Evolutionary conservation across 2,113 vertebrate genomes (phyloP).

Genomic region (Thomomys bottae): DNA sequence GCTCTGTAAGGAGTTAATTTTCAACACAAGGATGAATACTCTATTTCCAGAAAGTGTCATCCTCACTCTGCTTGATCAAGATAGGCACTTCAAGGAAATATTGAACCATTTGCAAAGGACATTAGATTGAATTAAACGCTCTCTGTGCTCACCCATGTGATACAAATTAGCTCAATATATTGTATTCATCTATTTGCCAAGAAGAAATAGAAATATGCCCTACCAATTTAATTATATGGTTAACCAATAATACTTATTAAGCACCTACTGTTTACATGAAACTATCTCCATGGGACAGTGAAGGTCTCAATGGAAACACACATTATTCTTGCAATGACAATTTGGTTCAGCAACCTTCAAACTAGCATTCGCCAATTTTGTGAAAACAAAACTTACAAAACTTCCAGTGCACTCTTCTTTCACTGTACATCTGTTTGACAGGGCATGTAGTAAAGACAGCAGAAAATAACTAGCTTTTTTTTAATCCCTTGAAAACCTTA

Average conservation of each 20-base stretch:
- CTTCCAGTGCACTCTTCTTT: background rate
- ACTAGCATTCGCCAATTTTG: background rate
- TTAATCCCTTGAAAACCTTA: background rate
- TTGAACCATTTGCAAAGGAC: constrained; percentile 70
- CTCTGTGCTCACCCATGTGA: constrained; percentile 68
- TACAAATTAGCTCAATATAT: constrained; percentile 71
- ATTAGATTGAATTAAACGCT: constrained; percentile 72
- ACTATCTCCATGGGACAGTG: background rate
- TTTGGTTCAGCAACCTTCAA: background rate
- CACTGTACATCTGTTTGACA: background rate
- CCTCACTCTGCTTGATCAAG: constrained; percentile 59
- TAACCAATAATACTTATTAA: constrained; percentile 65
- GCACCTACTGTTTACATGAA: constrained; percentile 60
- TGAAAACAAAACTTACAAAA: constrained; percentile 28
- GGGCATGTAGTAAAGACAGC: background rate
- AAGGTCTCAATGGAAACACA: background rate
- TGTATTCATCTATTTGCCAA: constrained; percentile 49
- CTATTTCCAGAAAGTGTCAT: constrained; percentile 66
- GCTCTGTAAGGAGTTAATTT: constrained; percentile 77
- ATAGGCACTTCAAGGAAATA: constrained; percentile 72
- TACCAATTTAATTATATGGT: constrained; percentile 46
- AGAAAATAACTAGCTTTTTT: background rate
- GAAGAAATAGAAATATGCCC: constrained; percentile 26
- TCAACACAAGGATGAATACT: constrained; percentile 69
- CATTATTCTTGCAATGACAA: background rate